Conservation (phyloP, 2,113 vertebrate species). For the Anhinga anhinga region DNA sequence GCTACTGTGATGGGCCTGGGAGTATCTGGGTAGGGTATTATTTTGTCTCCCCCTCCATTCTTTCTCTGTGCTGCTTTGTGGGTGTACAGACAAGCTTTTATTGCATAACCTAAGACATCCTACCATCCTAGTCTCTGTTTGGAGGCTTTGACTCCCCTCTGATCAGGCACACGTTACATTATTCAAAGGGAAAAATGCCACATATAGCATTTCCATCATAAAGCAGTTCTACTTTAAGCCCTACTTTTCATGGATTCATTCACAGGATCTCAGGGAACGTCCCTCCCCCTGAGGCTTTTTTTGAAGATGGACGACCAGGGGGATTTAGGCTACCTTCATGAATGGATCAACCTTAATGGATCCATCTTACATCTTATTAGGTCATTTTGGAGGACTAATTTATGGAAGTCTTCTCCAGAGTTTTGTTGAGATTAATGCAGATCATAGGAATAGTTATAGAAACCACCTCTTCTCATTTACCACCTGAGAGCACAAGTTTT, state of each 20-base stretch:
- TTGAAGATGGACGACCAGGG: not conserved
- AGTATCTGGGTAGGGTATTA: not conserved
- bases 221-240: not conserved
- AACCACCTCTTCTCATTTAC: not conserved
- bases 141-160: not conserved
- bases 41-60: not conserved
- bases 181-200: not conserved
- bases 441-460: not conserved
- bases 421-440: not conserved
- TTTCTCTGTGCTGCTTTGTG: not conserved
- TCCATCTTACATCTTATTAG: not conserved
- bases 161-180: not conserved
- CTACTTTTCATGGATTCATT: not conserved
- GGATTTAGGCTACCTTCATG: not conserved
- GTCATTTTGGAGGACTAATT: not conserved
- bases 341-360: not conserved
- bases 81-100: not conserved
- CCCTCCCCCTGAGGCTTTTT: accelerated
- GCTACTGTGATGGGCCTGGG: not conserved
- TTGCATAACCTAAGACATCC: not conserved
- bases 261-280: not conserved
- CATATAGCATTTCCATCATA: not conserved
- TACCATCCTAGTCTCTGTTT: not conserved
- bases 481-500: not conserved
- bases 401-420: not conserved